Conservation (phyloP, 2,113 vertebrate species). For the Serilophus lunatus region DNA sequence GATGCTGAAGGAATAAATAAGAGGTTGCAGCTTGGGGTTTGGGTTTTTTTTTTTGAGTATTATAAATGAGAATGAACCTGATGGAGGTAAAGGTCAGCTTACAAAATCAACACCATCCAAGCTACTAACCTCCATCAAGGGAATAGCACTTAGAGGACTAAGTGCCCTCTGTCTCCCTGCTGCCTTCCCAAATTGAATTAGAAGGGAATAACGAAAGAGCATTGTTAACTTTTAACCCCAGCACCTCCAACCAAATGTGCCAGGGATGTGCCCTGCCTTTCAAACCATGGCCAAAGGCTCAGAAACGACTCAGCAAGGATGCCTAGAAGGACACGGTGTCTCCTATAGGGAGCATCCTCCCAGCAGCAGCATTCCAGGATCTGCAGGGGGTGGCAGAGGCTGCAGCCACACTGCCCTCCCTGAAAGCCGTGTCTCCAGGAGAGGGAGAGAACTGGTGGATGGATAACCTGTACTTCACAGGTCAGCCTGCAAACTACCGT, state of each 20-base stretch:
- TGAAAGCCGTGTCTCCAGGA: background rate
- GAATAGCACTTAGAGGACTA: constrained; percentile 4
- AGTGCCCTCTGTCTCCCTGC: constrained; percentile 4
- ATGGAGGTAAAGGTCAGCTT: constrained; percentile 3
- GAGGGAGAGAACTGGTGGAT: background rate
- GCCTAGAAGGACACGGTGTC: background rate
- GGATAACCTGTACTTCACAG: background rate
- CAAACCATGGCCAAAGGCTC: background rate
- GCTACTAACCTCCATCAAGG: background rate
- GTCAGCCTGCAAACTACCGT: background rate
- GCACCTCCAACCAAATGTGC: background rate
- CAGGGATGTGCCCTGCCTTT: background rate
- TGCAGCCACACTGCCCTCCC: background rate
- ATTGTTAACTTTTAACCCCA: constrained; percentile 11
- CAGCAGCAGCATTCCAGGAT: background rate
- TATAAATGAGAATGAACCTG: constrained; percentile 12
- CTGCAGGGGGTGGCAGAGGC: background rate
- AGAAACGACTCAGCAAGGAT: fast-evolving
- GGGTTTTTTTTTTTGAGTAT: background rate
- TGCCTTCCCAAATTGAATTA: constrained; percentile 45
- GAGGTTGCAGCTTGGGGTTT: background rate
- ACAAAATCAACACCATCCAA: background rate
- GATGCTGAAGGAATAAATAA: background rate
- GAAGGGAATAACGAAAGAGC: background rate
- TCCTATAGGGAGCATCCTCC: background rate